Evolutionary conservation across 2,797 vertebrate genomes (phyloP), one percentile per base, ranked within the genome.

Genomic region (Spondyliosoma cantharus): DNA sequence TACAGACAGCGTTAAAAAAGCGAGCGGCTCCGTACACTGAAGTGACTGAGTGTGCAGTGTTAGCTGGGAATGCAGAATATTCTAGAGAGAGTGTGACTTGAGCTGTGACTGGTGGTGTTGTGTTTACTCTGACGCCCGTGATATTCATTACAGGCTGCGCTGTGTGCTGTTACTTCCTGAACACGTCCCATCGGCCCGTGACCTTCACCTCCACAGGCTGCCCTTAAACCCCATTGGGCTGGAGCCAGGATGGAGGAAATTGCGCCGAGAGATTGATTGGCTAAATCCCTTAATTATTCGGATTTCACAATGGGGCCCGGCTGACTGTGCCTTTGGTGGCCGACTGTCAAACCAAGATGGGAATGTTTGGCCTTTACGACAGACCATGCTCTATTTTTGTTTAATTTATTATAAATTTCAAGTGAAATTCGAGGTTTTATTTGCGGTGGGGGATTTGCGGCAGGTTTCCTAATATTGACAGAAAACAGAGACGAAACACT

Each of bases 141-240:
- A 94, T 93, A 93, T 95, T 94, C 93, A 94, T 95, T 94, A 94
- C 92, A 93, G 92, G 89, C 92, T 71, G 86, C 75, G 80, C 91
- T 89, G 92, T 91, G 89, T 92, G 91, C 89, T 86, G 92, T 87
- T 88, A 86, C 93, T 95, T 95, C 94, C 95, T 94, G 92, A 94
- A 94, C 92, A 93, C 71, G 78, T 94, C 94, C 92, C 93, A 83
- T 85, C 90, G 92, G 92, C 86, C 88, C 59, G 29, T 93, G 94
- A 96, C 94, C 95, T 95, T 94, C 88, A 93, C 93, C 92, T 92
- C 88, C 76, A 70, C 82, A 86, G 85, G 79, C 84, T 85, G 87
- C 89, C 82, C 85, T 90, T 71, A 92, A 92, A 90, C 85, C 91
- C 90, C 87, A 82, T 87, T 91, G 91, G 92, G 89, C 81, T 58